A percentile compares a stretch with the other conserved stretches of the same genome.
These are phyloP conservation scores for Pteropus alecto DNA, from an alignment of 2,113 vertebrate species.

Conservation along the genomic window DNA sequence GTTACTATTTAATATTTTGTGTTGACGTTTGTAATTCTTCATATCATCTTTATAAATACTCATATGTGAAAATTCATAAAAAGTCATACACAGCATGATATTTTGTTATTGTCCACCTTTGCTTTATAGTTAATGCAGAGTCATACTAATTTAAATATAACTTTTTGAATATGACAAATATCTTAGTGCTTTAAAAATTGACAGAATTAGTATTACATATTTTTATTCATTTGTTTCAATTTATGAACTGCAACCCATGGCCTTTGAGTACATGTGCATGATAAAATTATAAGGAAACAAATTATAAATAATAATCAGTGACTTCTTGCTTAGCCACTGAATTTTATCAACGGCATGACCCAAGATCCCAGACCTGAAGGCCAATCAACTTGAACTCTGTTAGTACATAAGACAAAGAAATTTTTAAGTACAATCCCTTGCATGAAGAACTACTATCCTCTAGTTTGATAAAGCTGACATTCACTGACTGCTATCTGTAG, in stretches of 20 bases:
- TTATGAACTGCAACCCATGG: slow-evolving; percentile 66
- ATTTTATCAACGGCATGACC: slow-evolving; percentile 72
- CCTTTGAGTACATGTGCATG: slow-evolving; percentile 70
- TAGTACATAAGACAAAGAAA: slow-evolving; percentile 44
- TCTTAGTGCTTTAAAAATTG: slow-evolving; percentile 58
- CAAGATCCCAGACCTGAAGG: slow-evolving; percentile 50
- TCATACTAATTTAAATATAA: slow-evolving; percentile 53
- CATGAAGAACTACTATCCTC: not conserved
- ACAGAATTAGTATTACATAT: slow-evolving; percentile 64
- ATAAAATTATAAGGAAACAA: slow-evolving; percentile 74
- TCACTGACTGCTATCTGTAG: not conserved
- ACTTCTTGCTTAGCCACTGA: slow-evolving; percentile 64
- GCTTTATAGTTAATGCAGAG: slow-evolving; percentile 47
- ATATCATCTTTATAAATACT: slow-evolving; percentile 18
- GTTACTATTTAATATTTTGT: not conserved
- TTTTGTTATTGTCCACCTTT: slow-evolving; percentile 56
- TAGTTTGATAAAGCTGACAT: not conserved
- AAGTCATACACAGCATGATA: not conserved
- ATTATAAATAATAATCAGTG: slow-evolving; percentile 74
- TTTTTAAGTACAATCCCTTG: slow-evolving; percentile 46
- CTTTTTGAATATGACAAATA: slow-evolving; percentile 57
- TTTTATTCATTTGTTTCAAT: slow-evolving; percentile 74
- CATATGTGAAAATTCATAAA: slow-evolving; percentile 35
- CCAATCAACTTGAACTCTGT: slow-evolving; percentile 48
- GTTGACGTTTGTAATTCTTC: not conserved